phyloP scores from a whole-genome alignment of 2,113 vertebrate species.

The Spermophilus dauricus region DNA sequence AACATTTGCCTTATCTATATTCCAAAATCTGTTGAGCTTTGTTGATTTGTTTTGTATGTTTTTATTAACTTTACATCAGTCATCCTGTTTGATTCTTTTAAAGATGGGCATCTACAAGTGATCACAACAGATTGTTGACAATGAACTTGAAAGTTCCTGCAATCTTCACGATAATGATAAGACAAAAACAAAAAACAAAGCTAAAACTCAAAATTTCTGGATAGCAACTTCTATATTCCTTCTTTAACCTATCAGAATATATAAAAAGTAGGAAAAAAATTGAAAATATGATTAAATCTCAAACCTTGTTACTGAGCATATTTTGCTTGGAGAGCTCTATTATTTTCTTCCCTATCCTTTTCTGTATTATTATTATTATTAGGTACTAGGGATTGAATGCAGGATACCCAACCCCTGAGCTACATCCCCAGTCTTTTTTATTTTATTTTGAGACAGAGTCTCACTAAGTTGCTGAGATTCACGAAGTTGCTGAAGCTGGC shows the following conservation, averaged over 20 bases:
- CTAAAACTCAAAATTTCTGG: background rate
- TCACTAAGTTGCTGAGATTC: too few relatives aligned
- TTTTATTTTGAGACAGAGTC: too few relatives aligned
- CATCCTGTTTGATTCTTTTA: constrained; percentile 7
- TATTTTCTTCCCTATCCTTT: background rate
- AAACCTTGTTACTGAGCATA: background rate
- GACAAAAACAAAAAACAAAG: constrained; percentile 31
- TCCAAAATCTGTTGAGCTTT: background rate
- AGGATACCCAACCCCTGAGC: too few relatives aligned
- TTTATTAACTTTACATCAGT: background rate
- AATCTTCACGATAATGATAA: background rate
- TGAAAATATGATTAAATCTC: background rate
- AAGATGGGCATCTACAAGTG: background rate
- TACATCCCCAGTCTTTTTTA: too few relatives aligned
- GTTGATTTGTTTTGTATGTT: background rate
- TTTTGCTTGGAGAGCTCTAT: background rate
- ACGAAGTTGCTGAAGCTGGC: too few relatives aligned
- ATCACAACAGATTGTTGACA: background rate
- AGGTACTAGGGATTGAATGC: too few relatives aligned
- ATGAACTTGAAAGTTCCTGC: background rate
- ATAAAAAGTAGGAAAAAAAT: constrained; percentile 9
- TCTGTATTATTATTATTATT: background rate
- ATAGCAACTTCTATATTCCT: background rate
- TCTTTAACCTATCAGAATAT: background rate
- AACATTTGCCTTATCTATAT: background rate